A percentile compares a stretch with the other conserved stretches of the same genome.
Conservation (phyloP, 2,888 invertebrate species). For the Cheilosia urbana region DNA sequence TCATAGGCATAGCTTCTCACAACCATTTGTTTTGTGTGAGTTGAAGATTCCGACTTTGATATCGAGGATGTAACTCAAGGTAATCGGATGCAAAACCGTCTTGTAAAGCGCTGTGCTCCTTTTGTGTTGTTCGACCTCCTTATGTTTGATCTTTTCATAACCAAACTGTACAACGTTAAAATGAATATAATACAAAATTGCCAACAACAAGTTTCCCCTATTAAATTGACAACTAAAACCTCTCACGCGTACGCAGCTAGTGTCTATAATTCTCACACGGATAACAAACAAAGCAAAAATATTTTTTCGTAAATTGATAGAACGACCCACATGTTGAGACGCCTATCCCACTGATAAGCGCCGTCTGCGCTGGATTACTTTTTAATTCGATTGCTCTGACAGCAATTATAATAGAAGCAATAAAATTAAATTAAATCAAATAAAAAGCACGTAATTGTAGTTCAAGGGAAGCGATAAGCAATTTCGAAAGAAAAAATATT, state of each 20-base stretch:
- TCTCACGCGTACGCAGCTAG: background rate
- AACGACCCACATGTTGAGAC: constrained; percentile 63
- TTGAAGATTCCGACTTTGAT: too few relatives aligned
- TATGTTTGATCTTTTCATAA: too few relatives aligned
- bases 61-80: too few relatives aligned
- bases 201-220: background rate
- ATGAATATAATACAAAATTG: too few relatives aligned
- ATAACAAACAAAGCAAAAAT: constrained; percentile 27
- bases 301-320: constrained; percentile 2
- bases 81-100: too few relatives aligned
- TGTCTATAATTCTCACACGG: background rate
- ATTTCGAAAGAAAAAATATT: background rate
- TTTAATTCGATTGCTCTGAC: background rate
- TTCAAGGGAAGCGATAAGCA: constrained; percentile 37
- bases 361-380: background rate
- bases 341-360: constrained; percentile 40
- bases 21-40: too few relatives aligned
- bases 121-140: too few relatives aligned
- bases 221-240: constrained; percentile 9
- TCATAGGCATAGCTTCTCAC: too few relatives aligned
- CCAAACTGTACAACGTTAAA: too few relatives aligned
- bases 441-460: constrained; percentile 23
- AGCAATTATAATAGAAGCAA: background rate
- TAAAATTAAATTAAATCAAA: constrained; percentile 1
- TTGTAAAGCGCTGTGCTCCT: too few relatives aligned